A percentile compares a stretch with the other conserved stretches of the same genome.
Evolutionary conservation across 2,888 invertebrate genomes (phyloP).

Genomic region (Mellilla xanthometata): DNA sequence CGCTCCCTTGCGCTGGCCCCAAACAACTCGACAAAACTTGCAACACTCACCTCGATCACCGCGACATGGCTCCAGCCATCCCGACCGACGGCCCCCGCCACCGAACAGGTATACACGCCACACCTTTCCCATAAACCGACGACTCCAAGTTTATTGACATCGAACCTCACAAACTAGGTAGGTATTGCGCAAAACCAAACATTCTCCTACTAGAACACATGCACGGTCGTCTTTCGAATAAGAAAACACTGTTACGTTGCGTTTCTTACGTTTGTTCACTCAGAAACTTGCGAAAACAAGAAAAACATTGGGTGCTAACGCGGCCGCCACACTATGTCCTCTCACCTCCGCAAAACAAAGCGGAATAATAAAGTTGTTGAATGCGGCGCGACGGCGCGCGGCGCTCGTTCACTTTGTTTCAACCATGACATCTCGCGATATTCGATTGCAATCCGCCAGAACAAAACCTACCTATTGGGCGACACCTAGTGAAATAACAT

Average conservation of each 20-base stretch:
- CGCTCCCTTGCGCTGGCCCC: conserved; percentile 48
- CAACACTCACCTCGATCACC: conserved; percentile 67
- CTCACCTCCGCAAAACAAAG: conserved; percentile 82
- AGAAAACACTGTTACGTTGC: conserved; percentile 54
- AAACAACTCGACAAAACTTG: conserved; percentile 31
- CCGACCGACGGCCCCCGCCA: conserved; percentile 53
- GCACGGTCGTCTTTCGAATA: conserved; percentile 53
- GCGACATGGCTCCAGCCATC: conserved; percentile 57
- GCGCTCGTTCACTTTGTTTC: conserved; percentile 23
- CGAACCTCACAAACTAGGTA: conserved; percentile 68
- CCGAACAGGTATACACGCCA: conserved; percentile 78
- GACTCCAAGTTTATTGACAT: conserved; percentile 82
- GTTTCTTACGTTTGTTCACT: conserved; percentile 58
- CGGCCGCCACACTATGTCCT: conserved; percentile 55
- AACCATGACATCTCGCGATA: conserved; percentile 51
- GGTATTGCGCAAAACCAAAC: conserved; percentile 68
- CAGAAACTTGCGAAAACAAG: conserved; percentile 57
- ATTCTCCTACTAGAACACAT: conserved; percentile 55
- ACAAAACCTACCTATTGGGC: neutral
- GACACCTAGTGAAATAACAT: conserved; percentile 50
- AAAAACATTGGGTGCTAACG: conserved; percentile 73
- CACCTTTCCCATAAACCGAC: conserved; percentile 81
- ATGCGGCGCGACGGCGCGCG: conserved; percentile 7
- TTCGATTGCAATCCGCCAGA: conserved; percentile 26
- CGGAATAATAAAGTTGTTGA: conserved; percentile 60